phyloP scores from a whole-genome alignment of 2,113 vertebrate species.

The Callorhinus ursinus region DNA sequence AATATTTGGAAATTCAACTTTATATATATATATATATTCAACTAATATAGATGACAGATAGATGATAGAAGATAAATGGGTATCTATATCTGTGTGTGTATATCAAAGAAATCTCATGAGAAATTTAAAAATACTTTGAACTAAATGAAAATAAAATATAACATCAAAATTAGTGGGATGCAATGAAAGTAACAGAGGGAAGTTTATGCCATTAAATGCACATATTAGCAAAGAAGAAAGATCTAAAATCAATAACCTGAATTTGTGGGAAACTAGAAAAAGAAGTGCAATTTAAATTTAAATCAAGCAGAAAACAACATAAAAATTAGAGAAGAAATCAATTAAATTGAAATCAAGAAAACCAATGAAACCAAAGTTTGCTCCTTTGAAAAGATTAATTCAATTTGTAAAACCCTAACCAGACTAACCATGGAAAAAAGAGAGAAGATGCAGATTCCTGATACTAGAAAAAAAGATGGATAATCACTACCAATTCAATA shows the following conservation, averaged over 20 bases:
- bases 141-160: conserved; percentile 15
- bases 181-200: background rate
- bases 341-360: background rate
- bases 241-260: background rate
- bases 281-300: background rate
- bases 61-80: background rate
- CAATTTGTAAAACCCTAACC: background rate
- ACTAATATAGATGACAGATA: too few relatives aligned
- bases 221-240: background rate
- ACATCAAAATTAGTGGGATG: background rate
- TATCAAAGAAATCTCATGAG: background rate
- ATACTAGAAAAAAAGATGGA: background rate
- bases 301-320: background rate
- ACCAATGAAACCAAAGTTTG: background rate
- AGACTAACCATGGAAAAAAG: background rate
- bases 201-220: background rate
- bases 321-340: background rate
- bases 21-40: background rate
- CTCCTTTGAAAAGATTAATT: background rate
- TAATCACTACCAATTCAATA: too few relatives aligned
- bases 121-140: background rate
- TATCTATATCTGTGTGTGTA: background rate
- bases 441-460: background rate
- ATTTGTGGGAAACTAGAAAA: background rate
- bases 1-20: background rate